Percentiles rank a stretch among this genome's conserved stretches.
Conservation (phyloP, 2,797 vertebrate species). For the Paedocypris micromegethes region DNA sequence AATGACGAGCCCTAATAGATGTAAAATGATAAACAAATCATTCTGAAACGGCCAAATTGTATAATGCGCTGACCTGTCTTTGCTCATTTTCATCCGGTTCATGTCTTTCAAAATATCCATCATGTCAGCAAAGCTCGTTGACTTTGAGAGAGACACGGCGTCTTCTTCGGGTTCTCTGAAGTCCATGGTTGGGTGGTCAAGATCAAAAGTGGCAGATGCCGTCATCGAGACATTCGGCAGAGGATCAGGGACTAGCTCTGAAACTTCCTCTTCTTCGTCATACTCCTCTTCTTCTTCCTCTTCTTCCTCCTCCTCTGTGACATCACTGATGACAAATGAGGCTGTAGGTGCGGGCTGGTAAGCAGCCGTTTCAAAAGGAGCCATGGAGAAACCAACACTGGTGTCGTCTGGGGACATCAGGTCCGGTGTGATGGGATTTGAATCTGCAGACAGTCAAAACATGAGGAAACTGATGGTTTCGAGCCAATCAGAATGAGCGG, state of each 20-base stretch:
- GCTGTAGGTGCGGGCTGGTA: slow-evolving; percentile 83
- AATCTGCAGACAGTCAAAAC: slow-evolving; percentile 51
- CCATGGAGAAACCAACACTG: slow-evolving; percentile 87
- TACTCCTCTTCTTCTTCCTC: slow-evolving; percentile 78
- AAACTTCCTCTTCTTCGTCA: slow-evolving; percentile 82
- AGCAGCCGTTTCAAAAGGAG: slow-evolving; percentile 80
- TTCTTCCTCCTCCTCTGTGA: slow-evolving; percentile 86
- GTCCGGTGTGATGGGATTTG: slow-evolving; percentile 82
- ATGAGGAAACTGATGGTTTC: neutral
- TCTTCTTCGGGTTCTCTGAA: slow-evolving; percentile 85
- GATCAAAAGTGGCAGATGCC: slow-evolving; percentile 83
- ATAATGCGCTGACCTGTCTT: slow-evolving; percentile 75
- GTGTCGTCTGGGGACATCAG: slow-evolving; percentile 91
- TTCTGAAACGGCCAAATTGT: neutral
- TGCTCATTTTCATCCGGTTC: slow-evolving; percentile 96
- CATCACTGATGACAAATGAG: slow-evolving; percentile 97
- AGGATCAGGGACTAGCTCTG: slow-evolving; percentile 87
- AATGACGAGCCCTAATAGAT: too few relatives aligned
- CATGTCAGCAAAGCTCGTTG: slow-evolving; percentile 97
- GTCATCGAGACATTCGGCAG: slow-evolving; percentile 77
- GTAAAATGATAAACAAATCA: neutral
- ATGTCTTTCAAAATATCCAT: slow-evolving; percentile 98
- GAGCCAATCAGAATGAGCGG: neutral
- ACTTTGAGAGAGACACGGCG: slow-evolving; percentile 91
- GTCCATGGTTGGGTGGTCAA: slow-evolving; percentile 77